Percentiles rank a stretch among this genome's conserved stretches.
These are phyloP conservation scores for Crotalus horridus DNA, from an alignment of 2,113 vertebrate species.

Conservation along the genomic window DNA sequence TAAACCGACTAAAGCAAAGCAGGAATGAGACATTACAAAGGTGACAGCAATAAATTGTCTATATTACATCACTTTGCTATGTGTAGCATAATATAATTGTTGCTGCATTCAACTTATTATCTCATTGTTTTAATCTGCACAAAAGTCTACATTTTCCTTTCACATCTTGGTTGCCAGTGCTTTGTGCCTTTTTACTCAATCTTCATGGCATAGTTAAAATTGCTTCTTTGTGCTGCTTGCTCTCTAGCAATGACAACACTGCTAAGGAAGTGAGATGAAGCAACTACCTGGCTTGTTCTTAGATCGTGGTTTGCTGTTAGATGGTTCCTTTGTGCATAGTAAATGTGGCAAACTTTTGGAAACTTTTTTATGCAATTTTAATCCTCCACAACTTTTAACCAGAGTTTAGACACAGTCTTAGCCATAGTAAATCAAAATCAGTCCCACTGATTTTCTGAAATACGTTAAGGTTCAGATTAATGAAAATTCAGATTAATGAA, in stretches of 20 bases:
- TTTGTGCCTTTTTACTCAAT: background rate
- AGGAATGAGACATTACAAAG: conserved; percentile 9
- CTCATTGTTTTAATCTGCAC: background rate
- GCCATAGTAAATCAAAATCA: background rate
- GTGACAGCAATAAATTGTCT: conserved; percentile 14
- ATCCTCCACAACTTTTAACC: background rate
- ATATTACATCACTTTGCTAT: conserved; percentile 10
- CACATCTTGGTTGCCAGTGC: background rate
- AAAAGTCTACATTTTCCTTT: background rate
- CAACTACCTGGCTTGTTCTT: background rate
- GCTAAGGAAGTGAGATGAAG: background rate
- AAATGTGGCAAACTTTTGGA: background rate
- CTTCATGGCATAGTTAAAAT: background rate
- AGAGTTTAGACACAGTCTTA: background rate
- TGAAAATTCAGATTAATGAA: background rate
- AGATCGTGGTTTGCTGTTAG: background rate
- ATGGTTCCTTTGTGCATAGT: background rate
- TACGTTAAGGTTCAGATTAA: background rate
- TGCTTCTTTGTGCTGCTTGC: background rate
- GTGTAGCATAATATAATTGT: conserved; percentile 9
- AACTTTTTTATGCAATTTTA: background rate
- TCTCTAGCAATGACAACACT: background rate
- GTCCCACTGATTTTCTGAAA: background rate
- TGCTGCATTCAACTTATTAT: background rate
- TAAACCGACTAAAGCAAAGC: conserved; percentile 11